These are phyloP conservation scores for Drosophila insularis DNA, from an alignment of 1,140 invertebrate genomes.

Conservation along the genomic window DNA sequence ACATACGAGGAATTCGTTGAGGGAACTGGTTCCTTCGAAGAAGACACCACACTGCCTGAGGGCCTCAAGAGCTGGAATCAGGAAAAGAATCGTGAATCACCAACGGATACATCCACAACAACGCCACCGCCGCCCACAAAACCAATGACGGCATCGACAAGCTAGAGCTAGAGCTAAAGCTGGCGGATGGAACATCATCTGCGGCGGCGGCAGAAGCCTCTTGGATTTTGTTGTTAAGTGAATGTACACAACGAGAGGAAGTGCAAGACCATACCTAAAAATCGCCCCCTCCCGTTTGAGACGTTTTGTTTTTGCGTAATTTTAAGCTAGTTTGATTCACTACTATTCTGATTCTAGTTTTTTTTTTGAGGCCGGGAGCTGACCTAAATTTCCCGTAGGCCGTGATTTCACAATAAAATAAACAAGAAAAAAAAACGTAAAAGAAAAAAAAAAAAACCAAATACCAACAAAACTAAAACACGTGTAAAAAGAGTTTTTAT, in stretches of 20 bases:
- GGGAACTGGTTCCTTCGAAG: constrained; percentile 98
- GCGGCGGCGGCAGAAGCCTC: constrained; percentile 1
- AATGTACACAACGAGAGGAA: constrained; percentile 19
- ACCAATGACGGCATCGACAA: constrained; percentile 54
- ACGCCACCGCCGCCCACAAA: constrained; percentile 61
- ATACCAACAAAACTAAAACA: constrained; percentile 34
- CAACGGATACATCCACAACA: constrained; percentile 41
- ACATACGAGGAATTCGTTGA: constrained; percentile 99
- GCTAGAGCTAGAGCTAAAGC: constrained; percentile 22
- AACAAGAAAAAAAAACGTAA: neutral
- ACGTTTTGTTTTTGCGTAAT: constrained; percentile 46
- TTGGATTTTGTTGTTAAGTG: constrained; percentile 46
- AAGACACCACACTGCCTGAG: constrained; percentile 97
- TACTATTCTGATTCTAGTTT: constrained; percentile 26
- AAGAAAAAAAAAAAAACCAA: constrained; percentile 12
- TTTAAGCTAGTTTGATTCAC: constrained; percentile 39
- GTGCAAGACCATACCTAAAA: neutral
- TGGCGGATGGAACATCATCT: neutral
- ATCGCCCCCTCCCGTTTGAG: neutral
- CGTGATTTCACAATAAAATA: constrained; percentile 40
- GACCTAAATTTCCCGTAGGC: constrained; percentile 54
- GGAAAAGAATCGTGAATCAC: constrained; percentile 82
- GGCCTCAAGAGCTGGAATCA: constrained; percentile 98
- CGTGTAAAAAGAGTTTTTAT: neutral
- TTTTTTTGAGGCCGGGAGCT: constrained; percentile 10